phyloP scores from a whole-genome alignment of 2,888 invertebrate species.

The Zygothrica quintamaculata region DNA sequence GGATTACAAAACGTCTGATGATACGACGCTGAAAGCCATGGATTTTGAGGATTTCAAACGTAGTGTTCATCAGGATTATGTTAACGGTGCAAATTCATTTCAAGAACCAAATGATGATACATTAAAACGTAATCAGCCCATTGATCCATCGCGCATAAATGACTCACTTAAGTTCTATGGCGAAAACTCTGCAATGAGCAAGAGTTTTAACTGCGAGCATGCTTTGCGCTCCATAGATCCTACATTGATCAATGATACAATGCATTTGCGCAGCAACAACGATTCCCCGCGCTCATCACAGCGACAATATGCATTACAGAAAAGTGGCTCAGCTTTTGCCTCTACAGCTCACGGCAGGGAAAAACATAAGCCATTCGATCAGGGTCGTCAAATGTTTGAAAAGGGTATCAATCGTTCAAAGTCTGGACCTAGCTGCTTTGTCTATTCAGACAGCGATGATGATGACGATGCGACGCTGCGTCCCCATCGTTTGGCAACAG shows the following conservation, averaged over 20 bases:
- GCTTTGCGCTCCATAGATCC: slow-evolving; percentile 83
- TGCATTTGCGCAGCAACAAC: slow-evolving; percentile 74
- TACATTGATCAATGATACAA: slow-evolving; percentile 81
- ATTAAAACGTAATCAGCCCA: slow-evolving; percentile 85
- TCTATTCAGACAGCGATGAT: slow-evolving; percentile 82
- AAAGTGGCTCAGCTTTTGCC: slow-evolving; percentile 82
- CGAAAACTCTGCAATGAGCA: slow-evolving; percentile 84
- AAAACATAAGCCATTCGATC: slow-evolving; percentile 55
- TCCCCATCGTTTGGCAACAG: slow-evolving; percentile 81
- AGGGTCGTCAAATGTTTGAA: slow-evolving; percentile 79
- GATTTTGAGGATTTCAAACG: slow-evolving; percentile 85
- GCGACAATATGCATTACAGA: slow-evolving; percentile 82
- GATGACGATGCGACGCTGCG: slow-evolving; percentile 80
- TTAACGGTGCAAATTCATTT: slow-evolving; percentile 84
- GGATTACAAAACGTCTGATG: slow-evolving; percentile 79
- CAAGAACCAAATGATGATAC: slow-evolving; percentile 83
- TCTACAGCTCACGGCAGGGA: slow-evolving; percentile 53
- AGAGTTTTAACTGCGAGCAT: slow-evolving; percentile 84
- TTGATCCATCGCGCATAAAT: slow-evolving; percentile 85
- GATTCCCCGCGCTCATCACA: slow-evolving; percentile 72
- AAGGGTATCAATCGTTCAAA: slow-evolving; percentile 85
- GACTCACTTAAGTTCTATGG: slow-evolving; percentile 85
- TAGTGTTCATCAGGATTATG: slow-evolving; percentile 84
- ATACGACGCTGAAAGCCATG: slow-evolving; percentile 84
- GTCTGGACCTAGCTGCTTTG: slow-evolving; percentile 84